Conservation (phyloP, 1,140 invertebrate genomes). For the Harlomillsia oculata region DNA sequence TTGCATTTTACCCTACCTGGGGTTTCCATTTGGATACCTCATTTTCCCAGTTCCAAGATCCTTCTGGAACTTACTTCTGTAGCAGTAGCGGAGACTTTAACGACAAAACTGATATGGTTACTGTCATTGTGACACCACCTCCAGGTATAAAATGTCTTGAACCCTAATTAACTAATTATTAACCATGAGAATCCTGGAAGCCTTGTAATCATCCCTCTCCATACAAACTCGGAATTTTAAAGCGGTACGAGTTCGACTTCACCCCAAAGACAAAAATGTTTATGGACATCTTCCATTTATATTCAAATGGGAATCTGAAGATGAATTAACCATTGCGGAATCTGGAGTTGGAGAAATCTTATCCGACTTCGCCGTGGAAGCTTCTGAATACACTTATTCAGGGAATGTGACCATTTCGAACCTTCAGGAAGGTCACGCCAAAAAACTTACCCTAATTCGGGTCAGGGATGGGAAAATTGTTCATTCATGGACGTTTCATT, state of each 20-base stretch:
- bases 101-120: conserved; percentile 6
- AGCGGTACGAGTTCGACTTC: neutral
- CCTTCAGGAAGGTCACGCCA: neutral
- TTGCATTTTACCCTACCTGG: conserved; percentile 15
- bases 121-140: conserved; percentile 1
- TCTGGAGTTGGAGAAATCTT: too few relatives aligned
- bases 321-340: neutral
- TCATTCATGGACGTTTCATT: neutral
- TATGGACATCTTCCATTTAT: conserved; percentile 3
- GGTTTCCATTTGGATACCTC: conserved; percentile 6
- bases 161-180: too few relatives aligned
- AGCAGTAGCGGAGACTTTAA: conserved; percentile 1
- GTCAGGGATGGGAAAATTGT: neutral
- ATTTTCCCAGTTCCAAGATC: neutral
- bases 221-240: too few relatives aligned
- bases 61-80: conserved; percentile 8
- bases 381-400: too few relatives aligned
- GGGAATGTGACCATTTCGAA: too few relatives aligned
- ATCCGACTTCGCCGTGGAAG: too few relatives aligned
- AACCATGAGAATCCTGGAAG: too few relatives aligned
- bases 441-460: neutral
- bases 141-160: too few relatives aligned
- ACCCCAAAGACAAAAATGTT: neutral
- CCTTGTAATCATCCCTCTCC: too few relatives aligned
- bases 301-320: conserved; percentile 6